These are phyloP conservation scores for Chaetorhynchus papuensis DNA, from an alignment of 2,113 vertebrate genomes.

Conservation along the genomic window DNA sequence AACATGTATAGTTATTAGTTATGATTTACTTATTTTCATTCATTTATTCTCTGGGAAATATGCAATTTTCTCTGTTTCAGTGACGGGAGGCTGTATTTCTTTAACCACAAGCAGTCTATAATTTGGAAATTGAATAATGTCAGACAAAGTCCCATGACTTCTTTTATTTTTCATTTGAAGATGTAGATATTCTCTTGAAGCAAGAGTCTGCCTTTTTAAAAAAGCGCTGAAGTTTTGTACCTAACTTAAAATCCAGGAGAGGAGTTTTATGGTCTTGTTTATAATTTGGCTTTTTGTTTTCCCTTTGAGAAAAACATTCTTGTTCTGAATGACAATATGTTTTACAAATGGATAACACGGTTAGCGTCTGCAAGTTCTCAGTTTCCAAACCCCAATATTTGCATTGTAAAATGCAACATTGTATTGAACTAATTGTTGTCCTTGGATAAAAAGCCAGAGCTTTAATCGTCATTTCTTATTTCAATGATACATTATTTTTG, in stretches of 20 bases:
- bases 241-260: background rate
- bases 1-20: background rate
- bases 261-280: rapidly evolving
- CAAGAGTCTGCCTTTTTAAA: rapidly evolving
- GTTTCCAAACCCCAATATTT: background rate
- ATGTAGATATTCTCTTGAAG: background rate
- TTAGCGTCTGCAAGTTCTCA: background rate
- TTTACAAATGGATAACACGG: background rate
- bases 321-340: background rate
- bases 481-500: background rate
- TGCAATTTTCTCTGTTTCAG: background rate
- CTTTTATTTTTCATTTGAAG: background rate
- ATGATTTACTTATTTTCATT: background rate
- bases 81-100: background rate
- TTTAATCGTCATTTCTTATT: background rate
- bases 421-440: background rate
- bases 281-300: background rate
- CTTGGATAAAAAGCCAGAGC: background rate
- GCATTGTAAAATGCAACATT: background rate
- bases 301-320: background rate
- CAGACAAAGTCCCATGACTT: background rate
- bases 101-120: background rate
- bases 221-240: background rate
- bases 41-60: background rate
- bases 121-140: background rate